Conservation (phyloP, 2,797 vertebrate species). For the Mallotus villosus region DNA sequence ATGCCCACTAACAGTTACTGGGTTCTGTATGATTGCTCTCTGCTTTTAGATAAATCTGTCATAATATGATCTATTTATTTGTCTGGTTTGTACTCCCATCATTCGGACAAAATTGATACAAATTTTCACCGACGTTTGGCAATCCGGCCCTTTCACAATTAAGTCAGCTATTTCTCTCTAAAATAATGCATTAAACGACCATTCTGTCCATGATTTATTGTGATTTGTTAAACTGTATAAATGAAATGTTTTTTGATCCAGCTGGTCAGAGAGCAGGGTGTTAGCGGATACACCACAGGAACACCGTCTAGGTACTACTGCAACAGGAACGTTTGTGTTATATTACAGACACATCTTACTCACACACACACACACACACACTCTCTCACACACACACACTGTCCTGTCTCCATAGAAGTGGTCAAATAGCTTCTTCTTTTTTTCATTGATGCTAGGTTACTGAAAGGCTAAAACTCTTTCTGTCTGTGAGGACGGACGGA, state of each 20-base stretch:
- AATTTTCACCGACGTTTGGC: slow-evolving; percentile 45
- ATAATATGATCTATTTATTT: slow-evolving; percentile 51
- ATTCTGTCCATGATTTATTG: slow-evolving; percentile 20
- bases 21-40: slow-evolving; percentile 64
- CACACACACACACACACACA: neutral
- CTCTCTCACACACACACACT: neutral
- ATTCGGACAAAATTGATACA: slow-evolving; percentile 57
- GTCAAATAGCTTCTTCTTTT: slow-evolving; percentile 19
- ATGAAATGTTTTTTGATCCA: neutral
- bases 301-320: neutral
- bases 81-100: slow-evolving; percentile 60
- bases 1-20: slow-evolving; percentile 57
- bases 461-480: slow-evolving; percentile 5
- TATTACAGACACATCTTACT: neutral
- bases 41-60: slow-evolving; percentile 68
- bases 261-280: neutral
- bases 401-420: neutral
- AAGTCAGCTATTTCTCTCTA: slow-evolving; percentile 43
- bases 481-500: neutral
- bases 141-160: slow-evolving; percentile 66
- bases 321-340: neutral
- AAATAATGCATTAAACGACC: slow-evolving; percentile 43
- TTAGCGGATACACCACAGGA: neutral
- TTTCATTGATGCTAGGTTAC: slow-evolving; percentile 24
- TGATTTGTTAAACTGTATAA: neutral